Base-by-base conservation (phyloP, 2,888 invertebrate species). In the Eupithecia pulchellata region DNA sequence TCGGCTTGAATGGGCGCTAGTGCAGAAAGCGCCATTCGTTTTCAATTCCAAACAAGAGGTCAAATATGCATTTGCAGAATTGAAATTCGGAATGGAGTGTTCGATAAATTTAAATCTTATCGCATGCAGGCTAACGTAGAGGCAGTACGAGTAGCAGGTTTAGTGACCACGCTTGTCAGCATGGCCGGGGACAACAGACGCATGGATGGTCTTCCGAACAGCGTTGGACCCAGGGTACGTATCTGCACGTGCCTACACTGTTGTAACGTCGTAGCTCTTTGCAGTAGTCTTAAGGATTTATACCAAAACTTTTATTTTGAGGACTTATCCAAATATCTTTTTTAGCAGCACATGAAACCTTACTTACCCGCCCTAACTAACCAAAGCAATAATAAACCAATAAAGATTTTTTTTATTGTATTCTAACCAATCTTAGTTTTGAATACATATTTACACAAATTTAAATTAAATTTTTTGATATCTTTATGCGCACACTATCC, bases 131-230 rank as follows among this genome's bases (percentile, higher is more conserved):
- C 97, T 82, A 97, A 97, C 93, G 96, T 97, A 89, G 97, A 97
- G 90, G 97, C 97, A 84, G 97, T 97, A 74, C 95, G 97, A 82
- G 97, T 97, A 84, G 97, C 97, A 75, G 97, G 97, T 78, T 95
- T 97, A 85, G 97, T 97, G 85, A 97, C 97, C 81, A 97, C 97
- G 81, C 95, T 97, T 89, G 97, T 97, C 89, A 97, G 97, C 93
- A 97, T 97, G 85, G 97, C 97, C 73, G 97, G 97, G 63, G 96
- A 95, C 95, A 89, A 89, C 90, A 85, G 91, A 82, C 89, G 95
- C 82, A 92, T 94, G 94, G 91, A 93, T 83, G 89, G 91, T 68
- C 87, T 93, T 78, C 94, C 94, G 66, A 94, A 94, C 91, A 93
- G 92, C 87, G 91, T 93, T 73, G 94, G 94, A 90, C 94, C 94